A percentile compares a stretch with the other conserved stretches of the same genome.
Evolutionary conservation across 2,113 vertebrate genomes (phyloP).

Genomic region (Gambusia affinis): DNA sequence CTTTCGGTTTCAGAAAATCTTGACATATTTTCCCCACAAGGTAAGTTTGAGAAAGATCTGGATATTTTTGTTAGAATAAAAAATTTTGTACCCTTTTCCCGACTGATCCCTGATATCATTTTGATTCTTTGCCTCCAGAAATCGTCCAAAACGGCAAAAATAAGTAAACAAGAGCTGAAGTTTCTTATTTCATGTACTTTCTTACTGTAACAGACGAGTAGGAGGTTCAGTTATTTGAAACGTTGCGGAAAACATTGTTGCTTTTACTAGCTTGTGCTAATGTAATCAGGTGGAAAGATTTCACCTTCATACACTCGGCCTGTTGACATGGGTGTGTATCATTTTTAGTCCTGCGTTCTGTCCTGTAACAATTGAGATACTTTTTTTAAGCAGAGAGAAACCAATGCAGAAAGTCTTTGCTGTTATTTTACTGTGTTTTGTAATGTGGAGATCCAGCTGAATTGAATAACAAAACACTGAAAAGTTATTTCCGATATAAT

Average conservation of each 20-base stretch:
- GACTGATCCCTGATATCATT: not conserved
- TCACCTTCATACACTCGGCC: too few species aligned
- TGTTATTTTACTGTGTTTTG: slow-evolving; percentile 10
- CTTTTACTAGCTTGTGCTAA: too few species aligned
- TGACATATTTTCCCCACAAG: not conserved
- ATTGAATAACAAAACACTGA: slow-evolving; percentile 62
- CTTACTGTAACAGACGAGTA: too few species aligned
- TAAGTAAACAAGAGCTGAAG: not conserved
- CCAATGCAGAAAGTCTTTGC: slow-evolving; percentile 26
- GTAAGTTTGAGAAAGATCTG: too few species aligned
- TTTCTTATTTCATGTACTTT: too few species aligned
- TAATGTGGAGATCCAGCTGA: slow-evolving; percentile 54
- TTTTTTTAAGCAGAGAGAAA: slow-evolving; percentile 29
- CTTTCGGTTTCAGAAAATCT: not conserved
- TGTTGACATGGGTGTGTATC: slow-evolving; percentile 15
- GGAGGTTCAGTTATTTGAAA: too few species aligned
- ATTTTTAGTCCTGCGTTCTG: slow-evolving; percentile 32
- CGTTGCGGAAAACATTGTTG: too few species aligned
- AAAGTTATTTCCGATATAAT: not conserved
- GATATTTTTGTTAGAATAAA: too few species aligned
- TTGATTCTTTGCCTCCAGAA: too few species aligned
- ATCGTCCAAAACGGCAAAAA: too few species aligned
- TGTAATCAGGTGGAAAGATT: too few species aligned
- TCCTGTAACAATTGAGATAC: slow-evolving; percentile 38
- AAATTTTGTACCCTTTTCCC: not conserved